Percentiles rank a stretch among this genome's conserved stretches.
Conservation (phyloP, 1,140 invertebrate genomes). For the Mya arenaria region DNA sequence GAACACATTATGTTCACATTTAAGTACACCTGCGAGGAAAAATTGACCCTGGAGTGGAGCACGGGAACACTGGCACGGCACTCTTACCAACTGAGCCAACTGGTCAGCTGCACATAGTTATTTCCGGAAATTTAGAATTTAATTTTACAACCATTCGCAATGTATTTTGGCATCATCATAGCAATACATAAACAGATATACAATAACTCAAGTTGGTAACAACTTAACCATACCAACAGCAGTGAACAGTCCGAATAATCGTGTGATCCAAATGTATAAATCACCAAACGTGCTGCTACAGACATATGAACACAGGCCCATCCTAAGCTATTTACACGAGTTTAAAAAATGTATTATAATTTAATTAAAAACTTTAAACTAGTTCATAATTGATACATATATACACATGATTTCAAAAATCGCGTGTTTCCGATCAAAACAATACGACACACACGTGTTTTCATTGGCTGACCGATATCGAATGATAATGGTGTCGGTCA, state of each 20-base stretch:
- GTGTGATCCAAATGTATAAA: constrained; percentile 33
- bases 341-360: too few species aligned
- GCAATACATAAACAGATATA: neutral
- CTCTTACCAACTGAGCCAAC: too few species aligned
- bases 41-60: neutral
- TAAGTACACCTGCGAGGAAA: too few species aligned
- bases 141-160: neutral
- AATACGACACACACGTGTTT: neutral
- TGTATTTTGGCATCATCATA: neutral
- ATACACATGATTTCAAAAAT: neutral
- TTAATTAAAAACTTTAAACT: too few species aligned
- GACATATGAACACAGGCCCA: constrained; percentile 33
- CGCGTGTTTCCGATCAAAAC: constrained; percentile 26
- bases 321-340: neutral
- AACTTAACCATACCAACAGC: constrained; percentile 21
- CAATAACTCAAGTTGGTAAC: neutral
- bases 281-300: constrained; percentile 34
- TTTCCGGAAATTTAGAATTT: neutral
- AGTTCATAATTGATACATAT: neutral
- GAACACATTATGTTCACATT: too few species aligned
- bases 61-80: too few species aligned
- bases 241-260: constrained; percentile 27
- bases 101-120: too few species aligned
- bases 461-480: constrained; percentile 27
- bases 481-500: too few species aligned